Evolutionary conservation across 2,113 vertebrate genomes (phyloP).

Genomic region (Capreolus pygargus): DNA sequence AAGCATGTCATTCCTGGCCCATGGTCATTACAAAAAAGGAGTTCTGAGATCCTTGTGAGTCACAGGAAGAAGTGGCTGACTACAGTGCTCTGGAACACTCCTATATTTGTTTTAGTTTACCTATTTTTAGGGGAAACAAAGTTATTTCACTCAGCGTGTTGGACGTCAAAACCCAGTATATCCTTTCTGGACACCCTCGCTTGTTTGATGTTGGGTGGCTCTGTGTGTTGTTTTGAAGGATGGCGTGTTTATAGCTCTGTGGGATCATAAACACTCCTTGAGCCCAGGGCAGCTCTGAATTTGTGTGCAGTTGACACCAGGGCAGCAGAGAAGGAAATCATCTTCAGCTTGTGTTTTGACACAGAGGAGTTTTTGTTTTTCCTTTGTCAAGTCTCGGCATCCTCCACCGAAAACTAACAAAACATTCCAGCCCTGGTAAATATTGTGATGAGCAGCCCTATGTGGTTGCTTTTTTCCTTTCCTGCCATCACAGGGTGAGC

Average conservation of each 20-base stretch:
- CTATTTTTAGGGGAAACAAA: constrained; percentile 52
- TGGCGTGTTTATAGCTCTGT: background rate
- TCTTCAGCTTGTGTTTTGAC: constrained; percentile 35
- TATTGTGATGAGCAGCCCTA: constrained; percentile 33
- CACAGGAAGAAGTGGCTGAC: constrained; percentile 41
- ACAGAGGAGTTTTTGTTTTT: constrained; percentile 51
- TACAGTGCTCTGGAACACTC: background rate
- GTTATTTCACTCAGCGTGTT: background rate
- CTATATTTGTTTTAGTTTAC: constrained; percentile 56
- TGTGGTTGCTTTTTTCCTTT: background rate
- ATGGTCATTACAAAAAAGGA: background rate
- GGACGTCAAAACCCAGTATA: background rate
- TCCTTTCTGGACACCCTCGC: background rate
- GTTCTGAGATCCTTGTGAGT: background rate
- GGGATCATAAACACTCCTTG: background rate
- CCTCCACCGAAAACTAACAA: constrained; percentile 33
- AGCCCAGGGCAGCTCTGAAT: background rate
- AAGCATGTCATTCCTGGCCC: background rate
- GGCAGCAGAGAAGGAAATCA: constrained; percentile 41
- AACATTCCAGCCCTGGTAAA: background rate
- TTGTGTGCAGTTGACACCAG: background rate
- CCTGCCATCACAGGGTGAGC: background rate
- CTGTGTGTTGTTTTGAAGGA: background rate
- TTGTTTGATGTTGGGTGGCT: background rate
- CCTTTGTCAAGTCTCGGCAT: constrained; percentile 35